Evolutionary conservation across 1,140 invertebrate genomes (phyloP).

Genomic region (Panagrolaimus sp.): DNA sequence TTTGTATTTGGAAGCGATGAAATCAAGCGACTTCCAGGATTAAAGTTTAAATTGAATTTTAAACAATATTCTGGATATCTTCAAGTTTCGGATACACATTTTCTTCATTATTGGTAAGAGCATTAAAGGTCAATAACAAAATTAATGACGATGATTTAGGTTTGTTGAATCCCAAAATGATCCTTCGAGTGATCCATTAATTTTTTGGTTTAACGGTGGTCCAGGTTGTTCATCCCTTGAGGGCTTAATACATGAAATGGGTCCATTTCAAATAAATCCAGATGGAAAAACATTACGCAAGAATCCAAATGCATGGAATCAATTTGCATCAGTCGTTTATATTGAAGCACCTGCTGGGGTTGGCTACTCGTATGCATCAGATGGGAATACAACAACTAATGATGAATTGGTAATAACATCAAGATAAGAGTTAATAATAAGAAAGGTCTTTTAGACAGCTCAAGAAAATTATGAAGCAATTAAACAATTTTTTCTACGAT

Average conservation of each 20-base stretch:
- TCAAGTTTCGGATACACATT: slow-evolving; percentile 50
- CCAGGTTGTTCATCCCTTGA: slow-evolving; percentile 63
- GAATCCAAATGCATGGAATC: slow-evolving; percentile 62
- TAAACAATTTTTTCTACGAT: slow-evolving; percentile 59
- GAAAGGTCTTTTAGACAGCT: slow-evolving; percentile 47
- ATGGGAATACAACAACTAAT: too few relatives aligned
- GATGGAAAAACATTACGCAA: slow-evolving; percentile 54
- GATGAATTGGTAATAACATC: neutral
- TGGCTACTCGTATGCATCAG: too few relatives aligned
- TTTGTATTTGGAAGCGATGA: slow-evolving; percentile 31
- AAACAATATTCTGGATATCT: slow-evolving; percentile 56
- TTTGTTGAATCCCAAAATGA: slow-evolving; percentile 5
- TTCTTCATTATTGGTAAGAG: slow-evolving; percentile 55
- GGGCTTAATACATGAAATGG: slow-evolving; percentile 62
- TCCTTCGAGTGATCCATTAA: neutral
- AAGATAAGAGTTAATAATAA: neutral
- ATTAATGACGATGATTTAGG: slow-evolving; percentile 33
- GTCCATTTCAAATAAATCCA: slow-evolving; percentile 59
- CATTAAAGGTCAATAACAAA: too few relatives aligned
- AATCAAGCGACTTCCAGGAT: slow-evolving; percentile 48
- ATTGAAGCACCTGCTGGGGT: too few relatives aligned
- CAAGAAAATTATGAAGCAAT: slow-evolving; percentile 62
- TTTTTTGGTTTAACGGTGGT: slow-evolving; percentile 64
- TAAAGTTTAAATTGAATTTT: slow-evolving; percentile 53
- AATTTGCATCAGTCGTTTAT: neutral